These are phyloP conservation scores for Chionoecetes opilio DNA, from an alignment of 1,140 invertebrate genomes.

Conservation along the genomic window DNA sequence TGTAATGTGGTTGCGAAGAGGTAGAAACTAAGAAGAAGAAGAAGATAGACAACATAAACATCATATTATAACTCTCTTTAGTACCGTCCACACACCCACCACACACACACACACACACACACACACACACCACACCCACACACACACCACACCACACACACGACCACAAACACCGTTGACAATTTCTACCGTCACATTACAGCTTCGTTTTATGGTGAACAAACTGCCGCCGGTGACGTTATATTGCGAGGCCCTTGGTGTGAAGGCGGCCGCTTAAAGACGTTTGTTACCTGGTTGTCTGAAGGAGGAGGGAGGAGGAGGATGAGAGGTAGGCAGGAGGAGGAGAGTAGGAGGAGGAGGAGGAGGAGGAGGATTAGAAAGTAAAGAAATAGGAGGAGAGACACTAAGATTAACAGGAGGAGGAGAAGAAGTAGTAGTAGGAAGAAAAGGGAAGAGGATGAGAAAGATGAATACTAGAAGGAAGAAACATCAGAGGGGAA, in stretches of 20 bases:
- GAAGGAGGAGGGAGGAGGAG: neutral
- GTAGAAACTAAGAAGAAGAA: too few relatives aligned
- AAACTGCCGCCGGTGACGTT: neutral
- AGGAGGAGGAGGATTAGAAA: neutral
- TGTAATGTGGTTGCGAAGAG: too few relatives aligned
- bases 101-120: too few relatives aligned
- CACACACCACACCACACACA: too few relatives aligned
- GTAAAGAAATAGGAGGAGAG: neutral
- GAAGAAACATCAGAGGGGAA: too few relatives aligned
- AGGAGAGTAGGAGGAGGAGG: neutral
- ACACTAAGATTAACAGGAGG: neutral
- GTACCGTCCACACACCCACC: too few relatives aligned
- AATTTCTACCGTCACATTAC: slow-evolving; percentile 6
- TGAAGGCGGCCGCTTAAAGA: neutral
- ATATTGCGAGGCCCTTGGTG: neutral
- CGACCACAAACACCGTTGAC: neutral
- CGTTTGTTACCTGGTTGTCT: neutral
- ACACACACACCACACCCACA: too few relatives aligned
- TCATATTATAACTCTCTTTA: too few relatives aligned
- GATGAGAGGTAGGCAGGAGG: neutral
- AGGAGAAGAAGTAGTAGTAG: neutral
- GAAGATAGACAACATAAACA: too few relatives aligned
- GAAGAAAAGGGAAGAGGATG: neutral
- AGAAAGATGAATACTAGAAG: too few relatives aligned
- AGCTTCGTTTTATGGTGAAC: neutral